Percentiles rank a stretch among this genome's conserved stretches.
phyloP scores from a whole-genome alignment of 2,113 vertebrate genomes.

The Rhea americana region DNA sequence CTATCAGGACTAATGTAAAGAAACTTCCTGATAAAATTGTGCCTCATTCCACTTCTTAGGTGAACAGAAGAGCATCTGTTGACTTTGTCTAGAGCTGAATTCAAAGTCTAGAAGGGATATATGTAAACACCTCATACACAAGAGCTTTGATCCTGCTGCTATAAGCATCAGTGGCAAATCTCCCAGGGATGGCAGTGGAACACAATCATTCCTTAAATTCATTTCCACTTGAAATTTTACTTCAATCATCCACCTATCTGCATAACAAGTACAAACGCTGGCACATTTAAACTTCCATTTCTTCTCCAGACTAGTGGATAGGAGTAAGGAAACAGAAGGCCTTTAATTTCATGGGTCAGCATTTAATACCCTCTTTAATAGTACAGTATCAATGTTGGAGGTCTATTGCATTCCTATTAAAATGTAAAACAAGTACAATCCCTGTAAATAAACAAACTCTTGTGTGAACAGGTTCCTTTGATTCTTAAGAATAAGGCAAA shows the following conservation, averaged over 20 bases:
- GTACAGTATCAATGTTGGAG: not conserved
- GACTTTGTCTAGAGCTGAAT: not conserved
- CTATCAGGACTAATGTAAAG: not conserved
- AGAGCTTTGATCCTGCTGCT: not conserved
- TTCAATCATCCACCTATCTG: not conserved
- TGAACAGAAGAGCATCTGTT: not conserved
- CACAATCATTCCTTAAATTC: not conserved
- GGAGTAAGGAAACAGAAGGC: not conserved
- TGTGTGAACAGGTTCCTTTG: conserved; percentile 24
- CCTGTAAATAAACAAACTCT: conserved; percentile 42
- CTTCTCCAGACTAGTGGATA: not conserved
- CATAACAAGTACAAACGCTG: not conserved
- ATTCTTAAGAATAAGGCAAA: not conserved
- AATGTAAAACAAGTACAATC: conserved; percentile 47
- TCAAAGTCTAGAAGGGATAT: accelerated
- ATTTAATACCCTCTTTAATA: not conserved
- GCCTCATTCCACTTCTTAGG: not conserved
- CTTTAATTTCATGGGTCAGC: not conserved
- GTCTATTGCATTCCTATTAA: conserved; percentile 24
- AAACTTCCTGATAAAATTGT: not conserved
- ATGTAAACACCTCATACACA: accelerated
- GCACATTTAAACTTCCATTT: not conserved
- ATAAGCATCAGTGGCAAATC: not conserved
- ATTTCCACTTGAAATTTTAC: not conserved
- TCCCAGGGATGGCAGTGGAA: not conserved